phyloP scores from a whole-genome alignment of 1,140 invertebrate species.

The Zophobas atratus region DNA sequence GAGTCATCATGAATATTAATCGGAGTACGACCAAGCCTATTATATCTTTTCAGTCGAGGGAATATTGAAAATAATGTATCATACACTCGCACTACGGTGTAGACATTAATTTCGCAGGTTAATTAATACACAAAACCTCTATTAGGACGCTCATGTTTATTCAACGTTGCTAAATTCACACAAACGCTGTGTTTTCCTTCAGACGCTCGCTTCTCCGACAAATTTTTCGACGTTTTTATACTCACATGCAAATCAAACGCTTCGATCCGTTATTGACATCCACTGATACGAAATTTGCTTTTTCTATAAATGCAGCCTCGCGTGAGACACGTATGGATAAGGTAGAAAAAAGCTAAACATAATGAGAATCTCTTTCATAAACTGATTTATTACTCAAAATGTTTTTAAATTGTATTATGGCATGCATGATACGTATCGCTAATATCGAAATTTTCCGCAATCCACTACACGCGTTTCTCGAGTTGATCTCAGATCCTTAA shows the following conservation, averaged over 20 bases:
- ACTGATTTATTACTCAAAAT: conserved; percentile 45
- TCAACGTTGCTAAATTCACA: conserved; percentile 39
- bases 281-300: conserved; percentile 22
- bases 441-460: conserved; percentile 30
- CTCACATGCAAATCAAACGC: conserved; percentile 30
- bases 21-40: conserved; percentile 24
- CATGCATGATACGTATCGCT: conserved; percentile 40
- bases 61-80: conserved; percentile 41
- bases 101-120: conserved; percentile 33
- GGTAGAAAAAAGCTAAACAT: conserved; percentile 35
- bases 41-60: conserved; percentile 36
- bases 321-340: conserved; percentile 46
- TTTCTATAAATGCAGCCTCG: conserved; percentile 35
- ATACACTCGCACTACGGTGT: conserved; percentile 33
- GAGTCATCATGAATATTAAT: conserved; percentile 40
- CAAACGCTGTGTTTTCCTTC: conserved; percentile 5
- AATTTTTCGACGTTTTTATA: conserved; percentile 34
- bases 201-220: conserved; percentile 5
- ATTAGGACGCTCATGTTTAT: conserved; percentile 40
- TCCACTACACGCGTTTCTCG: conserved; percentile 6
- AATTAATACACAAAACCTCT: conserved; percentile 41
- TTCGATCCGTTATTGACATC: conserved; percentile 38
- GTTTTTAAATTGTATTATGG: conserved; percentile 44
- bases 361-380: conserved; percentile 44
- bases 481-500: background rate